A percentile compares a stretch with the other conserved stretches of the same genome.
Evolutionary conservation across 2,797 vertebrate species (phyloP).

Genomic region (Menidia menidia): DNA sequence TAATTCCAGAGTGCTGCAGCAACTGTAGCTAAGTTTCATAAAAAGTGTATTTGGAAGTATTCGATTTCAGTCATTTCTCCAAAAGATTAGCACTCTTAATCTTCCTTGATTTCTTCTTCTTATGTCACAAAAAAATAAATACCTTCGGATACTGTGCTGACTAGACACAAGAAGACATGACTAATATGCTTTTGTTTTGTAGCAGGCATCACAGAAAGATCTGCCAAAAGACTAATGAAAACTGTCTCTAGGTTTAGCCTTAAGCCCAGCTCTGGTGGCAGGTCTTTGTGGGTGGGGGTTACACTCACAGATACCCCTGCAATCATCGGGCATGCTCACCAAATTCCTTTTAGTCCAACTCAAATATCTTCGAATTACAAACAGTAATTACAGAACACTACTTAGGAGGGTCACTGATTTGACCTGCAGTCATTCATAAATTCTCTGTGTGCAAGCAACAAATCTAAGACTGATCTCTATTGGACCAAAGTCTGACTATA

Average conservation of each 20-base stretch:
- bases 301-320: slow-evolving; percentile 62
- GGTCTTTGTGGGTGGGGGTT: slow-evolving; percentile 46
- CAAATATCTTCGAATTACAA: slow-evolving; percentile 73
- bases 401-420: slow-evolving; percentile 51
- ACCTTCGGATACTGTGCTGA: slow-evolving; percentile 3
- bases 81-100: not conserved
- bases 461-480: slow-evolving; percentile 37
- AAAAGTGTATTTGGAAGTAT: no score
- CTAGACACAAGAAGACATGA: slow-evolving; percentile 5
- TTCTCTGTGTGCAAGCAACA: slow-evolving; percentile 35
- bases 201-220: slow-evolving; percentile 51
- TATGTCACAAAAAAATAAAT: slow-evolving; percentile 15
- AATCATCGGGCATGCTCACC: slow-evolving; percentile 72
- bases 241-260: slow-evolving; percentile 58
- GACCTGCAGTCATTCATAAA: slow-evolving; percentile 55
- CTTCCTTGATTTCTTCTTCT: not conserved
- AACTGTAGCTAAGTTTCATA: not conserved
- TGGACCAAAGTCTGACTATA: slow-evolving; percentile 21
- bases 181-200: slow-evolving; percentile 53
- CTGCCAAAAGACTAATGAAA: slow-evolving; percentile 72
- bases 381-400: slow-evolving; percentile 56
- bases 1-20: not conserved
- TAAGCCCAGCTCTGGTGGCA: slow-evolving; percentile 69
- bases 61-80: no score
- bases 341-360: slow-evolving; percentile 63